Evolutionary conservation across 1,140 invertebrate species (phyloP).

Genomic region (Leptopilina boulardi): DNA sequence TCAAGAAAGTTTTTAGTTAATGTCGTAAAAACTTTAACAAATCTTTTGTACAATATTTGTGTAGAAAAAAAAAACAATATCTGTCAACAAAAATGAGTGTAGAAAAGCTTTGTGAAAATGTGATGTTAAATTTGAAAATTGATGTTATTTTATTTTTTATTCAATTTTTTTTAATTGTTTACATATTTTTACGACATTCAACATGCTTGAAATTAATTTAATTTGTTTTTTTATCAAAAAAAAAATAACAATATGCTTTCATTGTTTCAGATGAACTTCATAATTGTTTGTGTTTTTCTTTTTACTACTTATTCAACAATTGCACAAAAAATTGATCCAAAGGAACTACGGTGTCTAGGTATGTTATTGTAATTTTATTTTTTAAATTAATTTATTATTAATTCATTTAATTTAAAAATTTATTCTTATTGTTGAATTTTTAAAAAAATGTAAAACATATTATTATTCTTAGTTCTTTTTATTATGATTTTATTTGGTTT

Average conservation of each 20-base stretch:
- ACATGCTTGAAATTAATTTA: background rate
- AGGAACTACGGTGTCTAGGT: slow-evolving; percentile 66
- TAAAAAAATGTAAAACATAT: too few species aligned
- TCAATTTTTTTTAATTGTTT: background rate
- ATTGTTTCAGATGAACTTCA: slow-evolving; percentile 10
- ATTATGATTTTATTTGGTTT: background rate
- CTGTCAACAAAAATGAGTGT: too few species aligned
- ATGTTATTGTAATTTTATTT: slow-evolving; percentile 38
- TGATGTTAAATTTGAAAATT: too few species aligned
- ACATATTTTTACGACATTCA: background rate
- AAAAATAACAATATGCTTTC: background rate
- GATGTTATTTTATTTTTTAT: too few species aligned
- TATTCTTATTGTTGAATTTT: too few species aligned
- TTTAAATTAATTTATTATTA: slow-evolving; percentile 7
- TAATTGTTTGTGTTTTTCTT: slow-evolving; percentile 4
- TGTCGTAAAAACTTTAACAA: too few species aligned
- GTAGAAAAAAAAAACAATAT: too few species aligned
- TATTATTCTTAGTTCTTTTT: too few species aligned
- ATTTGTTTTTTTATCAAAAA: background rate
- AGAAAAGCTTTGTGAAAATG: too few species aligned
- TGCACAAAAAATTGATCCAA: slow-evolving; percentile 55
- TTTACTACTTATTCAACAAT: background rate
- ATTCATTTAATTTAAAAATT: too few species aligned
- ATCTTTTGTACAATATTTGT: too few species aligned
- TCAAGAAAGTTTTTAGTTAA: too few species aligned